phyloP scores from a whole-genome alignment of 2,888 invertebrate species.

The Gastracanthus pulcherrimus region DNA sequence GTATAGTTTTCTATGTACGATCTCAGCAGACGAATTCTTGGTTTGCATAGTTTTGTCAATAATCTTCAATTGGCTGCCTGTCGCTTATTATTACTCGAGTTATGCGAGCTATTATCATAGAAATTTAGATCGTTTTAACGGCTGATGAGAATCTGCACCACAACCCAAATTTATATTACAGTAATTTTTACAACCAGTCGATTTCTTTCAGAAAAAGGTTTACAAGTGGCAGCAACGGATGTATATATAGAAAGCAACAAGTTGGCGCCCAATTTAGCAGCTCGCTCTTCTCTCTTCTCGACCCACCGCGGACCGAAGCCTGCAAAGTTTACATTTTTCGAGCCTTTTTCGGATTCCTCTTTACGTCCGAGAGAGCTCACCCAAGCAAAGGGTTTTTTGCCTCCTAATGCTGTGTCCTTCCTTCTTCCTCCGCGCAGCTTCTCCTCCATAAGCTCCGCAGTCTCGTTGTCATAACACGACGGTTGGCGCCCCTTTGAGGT shows the following conservation, averaged over 20 bases:
- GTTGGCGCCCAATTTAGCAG: conserved; percentile 35
- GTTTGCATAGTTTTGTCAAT: no score
- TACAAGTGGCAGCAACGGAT: background rate
- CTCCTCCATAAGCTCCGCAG: no score
- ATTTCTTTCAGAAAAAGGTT: background rate
- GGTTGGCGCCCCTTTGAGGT: conserved; percentile 42
- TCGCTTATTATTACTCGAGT: no score
- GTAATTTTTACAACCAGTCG: no score
- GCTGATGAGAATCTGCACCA: no score
- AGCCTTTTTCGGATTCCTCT: conserved; percentile 5
- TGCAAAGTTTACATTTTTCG: conserved; percentile 17
- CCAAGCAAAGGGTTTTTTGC: background rate
- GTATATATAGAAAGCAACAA: background rate
- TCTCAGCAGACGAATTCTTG: no score
- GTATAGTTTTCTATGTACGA: no score
- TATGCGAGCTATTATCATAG: no score
- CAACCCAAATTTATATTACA: no score
- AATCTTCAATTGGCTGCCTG: no score
- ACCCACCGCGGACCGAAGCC: background rate
- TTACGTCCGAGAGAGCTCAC: background rate
- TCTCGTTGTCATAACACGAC: conserved; percentile 42
- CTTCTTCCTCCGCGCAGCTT: background rate
- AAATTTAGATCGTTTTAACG: no score
- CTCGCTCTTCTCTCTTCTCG: background rate
- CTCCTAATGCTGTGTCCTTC: background rate